phyloP scores from a whole-genome alignment of 2,113 vertebrate genomes.

The Sceloporus undulatus region DNA sequence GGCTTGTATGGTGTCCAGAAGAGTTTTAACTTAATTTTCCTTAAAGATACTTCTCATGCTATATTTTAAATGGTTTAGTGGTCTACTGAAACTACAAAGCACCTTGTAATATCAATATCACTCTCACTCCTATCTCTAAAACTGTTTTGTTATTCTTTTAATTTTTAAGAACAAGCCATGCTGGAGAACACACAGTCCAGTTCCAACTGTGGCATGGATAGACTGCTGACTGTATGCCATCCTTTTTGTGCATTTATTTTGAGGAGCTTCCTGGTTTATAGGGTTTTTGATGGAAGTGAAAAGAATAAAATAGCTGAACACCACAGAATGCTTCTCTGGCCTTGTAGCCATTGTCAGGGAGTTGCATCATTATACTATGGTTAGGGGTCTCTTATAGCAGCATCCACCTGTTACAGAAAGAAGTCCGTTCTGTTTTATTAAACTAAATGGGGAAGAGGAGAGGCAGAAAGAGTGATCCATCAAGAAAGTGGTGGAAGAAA shows the following conservation, averaged over 20 bases:
- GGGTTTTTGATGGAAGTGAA: not conserved
- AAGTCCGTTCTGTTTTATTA: constrained; percentile 30
- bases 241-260: not conserved
- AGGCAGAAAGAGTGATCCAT: constrained; percentile 41
- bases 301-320: not conserved
- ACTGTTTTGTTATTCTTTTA: not conserved
- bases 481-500: constrained; percentile 18
- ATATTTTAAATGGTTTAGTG: not conserved
- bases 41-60: not conserved
- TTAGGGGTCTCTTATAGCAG: constrained; percentile 6
- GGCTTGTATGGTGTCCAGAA: not conserved
- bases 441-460: constrained; percentile 64
- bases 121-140: not conserved
- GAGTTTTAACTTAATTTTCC: not conserved
- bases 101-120: not conserved
- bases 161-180: not conserved
- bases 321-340: not conserved
- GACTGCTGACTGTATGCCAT: not conserved
- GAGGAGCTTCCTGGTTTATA: not conserved
- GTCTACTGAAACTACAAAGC: not conserved
- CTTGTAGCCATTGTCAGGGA: accelerated
- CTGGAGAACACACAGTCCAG: not conserved
- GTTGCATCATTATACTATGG: not conserved
- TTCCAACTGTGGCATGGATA: not conserved
- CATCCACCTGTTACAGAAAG: constrained; percentile 11